Base-by-base conservation (phyloP, 2,113 vertebrate species). In the Lethenteron camtschaticum region DNA sequence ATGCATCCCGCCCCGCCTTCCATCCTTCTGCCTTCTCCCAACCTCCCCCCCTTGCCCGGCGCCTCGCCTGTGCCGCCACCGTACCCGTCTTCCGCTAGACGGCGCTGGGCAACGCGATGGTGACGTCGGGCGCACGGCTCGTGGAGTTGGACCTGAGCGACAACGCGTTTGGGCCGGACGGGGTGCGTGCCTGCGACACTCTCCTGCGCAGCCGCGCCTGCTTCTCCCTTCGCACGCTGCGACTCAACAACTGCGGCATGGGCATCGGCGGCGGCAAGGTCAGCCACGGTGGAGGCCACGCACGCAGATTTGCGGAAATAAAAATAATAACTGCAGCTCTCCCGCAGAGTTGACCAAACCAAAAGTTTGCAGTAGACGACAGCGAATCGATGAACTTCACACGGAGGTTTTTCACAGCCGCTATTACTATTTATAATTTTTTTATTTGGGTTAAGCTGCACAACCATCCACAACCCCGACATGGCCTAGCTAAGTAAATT, bases 211-310 rank as follows among this genome's bases (percentile, higher is more conserved):
- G 92, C 76, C 69, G 83, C 0, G 68, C 85, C 0, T 97, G 92
- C 74, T 87, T 85, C 81, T 86, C 85, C 0, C 74, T 99, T 8
- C 83, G 84, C 57, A 88, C 96, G 9, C 83, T 99, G 24, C 85
- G 83, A 70, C 86, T 99, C 70, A 99, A 99, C 78, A 99, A 99
- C 82, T 99, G 94, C 11, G 94, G 94, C 74, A 89, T 99, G 90
- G 94, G 94, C 69, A 86, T 91, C 8, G 94, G 89, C 10, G 94
- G 94, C 4, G 94, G 92, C 55, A 95, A 95, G 87, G 94, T 91
- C 73, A 75, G 76, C 6, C 56, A 6, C 16, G 1, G 9, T 14
- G 9, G 57, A 41, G 41, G 41, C 6, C 41, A 41, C 41, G 41
- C 41, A 41, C 41, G 41, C 41, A 41, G 41, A 41, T 41, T 41